A percentile compares a stretch with the other conserved stretches of the same genome.
These are phyloP conservation scores for Oryzias dopingdopingensis DNA, from an alignment of 2,797 vertebrate species.

Conservation along the genomic window DNA sequence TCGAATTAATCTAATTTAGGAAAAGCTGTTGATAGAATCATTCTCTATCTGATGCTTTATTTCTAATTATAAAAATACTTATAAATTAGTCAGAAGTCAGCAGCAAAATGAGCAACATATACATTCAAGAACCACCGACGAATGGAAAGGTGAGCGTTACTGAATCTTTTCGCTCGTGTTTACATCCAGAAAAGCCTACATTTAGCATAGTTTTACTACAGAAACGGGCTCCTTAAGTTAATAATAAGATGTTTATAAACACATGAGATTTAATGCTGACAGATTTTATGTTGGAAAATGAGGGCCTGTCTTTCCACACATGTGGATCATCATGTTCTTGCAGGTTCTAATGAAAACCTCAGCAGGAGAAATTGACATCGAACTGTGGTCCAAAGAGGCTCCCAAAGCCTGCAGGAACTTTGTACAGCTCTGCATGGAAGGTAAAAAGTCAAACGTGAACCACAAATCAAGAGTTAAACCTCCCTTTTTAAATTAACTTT, in stretches of 20 bases:
- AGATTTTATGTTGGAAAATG: too few species aligned
- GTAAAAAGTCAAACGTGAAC: slow-evolving; percentile 65
- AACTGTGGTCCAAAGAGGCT: slow-evolving; percentile 96
- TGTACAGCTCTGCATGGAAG: slow-evolving; percentile 95
- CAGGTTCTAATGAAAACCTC: slow-evolving; percentile 95
- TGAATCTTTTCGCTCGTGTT: background rate
- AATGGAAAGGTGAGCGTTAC: slow-evolving; percentile 87
- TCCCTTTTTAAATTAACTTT: too few species aligned
- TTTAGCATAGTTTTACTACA: rapidly evolving
- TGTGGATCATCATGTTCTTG: background rate
- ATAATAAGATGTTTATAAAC: too few species aligned
- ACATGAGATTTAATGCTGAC: too few species aligned
- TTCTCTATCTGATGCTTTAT: background rate
- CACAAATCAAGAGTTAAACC: background rate
- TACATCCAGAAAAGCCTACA: background rate
- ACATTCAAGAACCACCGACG: slow-evolving; percentile 95
- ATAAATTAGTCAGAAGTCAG: too few species aligned
- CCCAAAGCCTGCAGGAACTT: slow-evolving; percentile 97
- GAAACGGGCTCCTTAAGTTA: background rate
- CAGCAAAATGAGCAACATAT: slow-evolving; percentile 92
- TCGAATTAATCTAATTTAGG: slow-evolving; percentile 1
- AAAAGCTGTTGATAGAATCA: background rate
- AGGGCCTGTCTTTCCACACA: background rate
- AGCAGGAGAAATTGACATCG: slow-evolving; percentile 95
- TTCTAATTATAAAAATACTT: background rate